A percentile compares a stretch with the other conserved stretches of the same genome.
Conservation (phyloP, 2,113 vertebrate genomes). For the Ptilorrhoa leucosticta region DNA sequence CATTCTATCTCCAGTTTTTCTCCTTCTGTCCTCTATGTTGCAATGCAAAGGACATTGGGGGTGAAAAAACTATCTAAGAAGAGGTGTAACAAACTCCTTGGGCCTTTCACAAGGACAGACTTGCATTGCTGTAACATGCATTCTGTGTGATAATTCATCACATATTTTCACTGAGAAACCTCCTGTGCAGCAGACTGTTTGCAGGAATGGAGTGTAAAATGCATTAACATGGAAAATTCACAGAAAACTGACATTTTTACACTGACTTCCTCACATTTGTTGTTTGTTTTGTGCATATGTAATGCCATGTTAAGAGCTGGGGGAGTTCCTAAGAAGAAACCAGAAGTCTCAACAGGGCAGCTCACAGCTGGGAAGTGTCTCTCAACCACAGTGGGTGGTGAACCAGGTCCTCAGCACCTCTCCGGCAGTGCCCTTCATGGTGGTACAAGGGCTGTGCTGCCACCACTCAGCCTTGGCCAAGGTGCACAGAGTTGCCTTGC, state of each 20-base stretch:
- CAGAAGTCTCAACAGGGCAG: background rate
- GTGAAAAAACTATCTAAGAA: background rate
- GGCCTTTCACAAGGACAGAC: background rate
- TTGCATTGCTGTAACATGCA: fast-evolving
- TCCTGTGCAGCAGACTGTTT: background rate
- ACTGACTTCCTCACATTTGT: background rate
- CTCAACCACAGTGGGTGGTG: background rate
- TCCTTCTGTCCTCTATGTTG: background rate
- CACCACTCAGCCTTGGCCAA: background rate
- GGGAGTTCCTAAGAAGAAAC: background rate
- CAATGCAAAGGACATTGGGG: background rate
- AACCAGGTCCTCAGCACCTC: background rate
- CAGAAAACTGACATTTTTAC: background rate
- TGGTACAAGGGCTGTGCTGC: background rate
- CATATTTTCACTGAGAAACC: background rate
- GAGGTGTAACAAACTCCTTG: background rate
- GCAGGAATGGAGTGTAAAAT: background rate
- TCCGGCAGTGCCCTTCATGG: fast-evolving
- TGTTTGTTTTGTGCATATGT: background rate
- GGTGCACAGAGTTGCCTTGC: background rate
- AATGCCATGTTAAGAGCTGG: background rate
- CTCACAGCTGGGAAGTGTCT: background rate
- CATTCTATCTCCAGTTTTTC: background rate
- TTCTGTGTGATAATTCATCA: background rate
- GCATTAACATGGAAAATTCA: background rate